Base-by-base conservation (phyloP, 2,797 vertebrate genomes). In the Poeciliopsis presidionis region DNA sequence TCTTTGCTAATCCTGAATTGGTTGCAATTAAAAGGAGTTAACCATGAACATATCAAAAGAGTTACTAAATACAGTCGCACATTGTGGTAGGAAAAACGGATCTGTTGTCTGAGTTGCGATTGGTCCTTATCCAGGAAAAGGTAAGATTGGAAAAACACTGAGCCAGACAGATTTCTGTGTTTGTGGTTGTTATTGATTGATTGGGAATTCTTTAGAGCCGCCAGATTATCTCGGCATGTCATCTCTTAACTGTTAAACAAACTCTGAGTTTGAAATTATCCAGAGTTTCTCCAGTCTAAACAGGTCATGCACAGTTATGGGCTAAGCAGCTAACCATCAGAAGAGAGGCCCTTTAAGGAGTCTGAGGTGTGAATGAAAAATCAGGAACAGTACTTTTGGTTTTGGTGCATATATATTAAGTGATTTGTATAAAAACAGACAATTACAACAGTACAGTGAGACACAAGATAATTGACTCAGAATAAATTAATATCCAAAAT, bases 1-100 rank as follows among this genome's bases (percentile, higher is more conserved):
- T 81, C 79, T 41, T 81, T 73, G 84, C 78, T 93, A 92, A 93
- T 93, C 90, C 90, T 90, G 82, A 84, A 85, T 90, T 80, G 69
- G 79, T 87, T 85, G 72, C 61, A n/a, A 63, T 49, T 65, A 80
- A 87, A 89, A 84, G 86, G 83, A 47, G 33, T 77, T 81, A 65
- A 79, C 69, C 78, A 75, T 80, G 53, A 55, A 88, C 51, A 49
- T 47, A 76, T 81, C 49, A 55, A 30, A 30, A 81, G 55, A 73
- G 81, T 81, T 91, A 18, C 73, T 59, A 80, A 72, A 82, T 71
- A 59, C 33, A 36, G 14, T 86, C 78, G 74, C 67, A 39, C 18
- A 65, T 49, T 43, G 53, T 73, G 22, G 36, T 0, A 55, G 28
- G 14, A 11, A 47, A 51, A 57, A 74, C 25, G 73, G 43, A 75